phyloP scores from a whole-genome alignment of 2,113 vertebrate genomes.

The Sturnus vulgaris region DNA sequence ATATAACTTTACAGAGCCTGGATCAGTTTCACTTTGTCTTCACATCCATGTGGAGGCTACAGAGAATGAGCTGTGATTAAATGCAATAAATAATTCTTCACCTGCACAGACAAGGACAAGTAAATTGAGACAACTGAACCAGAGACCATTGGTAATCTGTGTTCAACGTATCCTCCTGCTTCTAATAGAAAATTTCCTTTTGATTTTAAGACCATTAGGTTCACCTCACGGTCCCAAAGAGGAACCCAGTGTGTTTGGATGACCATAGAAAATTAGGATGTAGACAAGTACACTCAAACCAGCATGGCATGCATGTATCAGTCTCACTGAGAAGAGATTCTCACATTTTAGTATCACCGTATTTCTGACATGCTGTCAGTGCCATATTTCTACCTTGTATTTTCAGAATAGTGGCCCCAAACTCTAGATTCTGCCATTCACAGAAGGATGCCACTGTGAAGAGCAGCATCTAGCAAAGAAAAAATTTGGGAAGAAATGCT shows the following conservation, averaged over 20 bases:
- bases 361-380: neutral
- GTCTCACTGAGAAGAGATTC: neutral
- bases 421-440: neutral
- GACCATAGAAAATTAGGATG: neutral
- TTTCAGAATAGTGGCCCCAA: neutral
- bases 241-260: neutral
- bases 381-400: neutral
- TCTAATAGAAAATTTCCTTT: neutral
- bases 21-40: neutral
- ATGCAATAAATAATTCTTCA: neutral
- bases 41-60: neutral
- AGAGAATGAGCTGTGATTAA: neutral
- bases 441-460: neutral
- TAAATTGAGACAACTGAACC: neutral
- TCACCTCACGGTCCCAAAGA: neutral
- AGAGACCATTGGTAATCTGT: neutral
- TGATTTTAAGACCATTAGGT: neutral
- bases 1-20: neutral
- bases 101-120: neutral
- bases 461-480: neutral
- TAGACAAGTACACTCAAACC: neutral
- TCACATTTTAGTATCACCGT: neutral
- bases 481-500: neutral
- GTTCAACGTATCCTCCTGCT: accelerated
- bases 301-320: accelerated